Evolutionary conservation across 2,888 invertebrate genomes (phyloP).

Genomic region (Oxycera nigricornis): DNA sequence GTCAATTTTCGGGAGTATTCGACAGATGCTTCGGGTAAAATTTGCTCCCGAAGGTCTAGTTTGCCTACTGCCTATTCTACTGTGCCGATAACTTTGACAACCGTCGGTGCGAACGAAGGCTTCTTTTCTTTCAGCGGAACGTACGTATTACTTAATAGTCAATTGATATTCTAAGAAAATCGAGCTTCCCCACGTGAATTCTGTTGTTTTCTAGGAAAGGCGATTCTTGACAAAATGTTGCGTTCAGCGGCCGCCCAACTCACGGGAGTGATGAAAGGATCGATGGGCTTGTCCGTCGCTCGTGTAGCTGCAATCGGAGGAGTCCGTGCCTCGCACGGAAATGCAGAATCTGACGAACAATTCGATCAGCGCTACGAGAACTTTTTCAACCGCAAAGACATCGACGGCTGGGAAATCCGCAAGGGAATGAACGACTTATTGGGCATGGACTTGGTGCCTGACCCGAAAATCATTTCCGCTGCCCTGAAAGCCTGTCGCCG

Average conservation of each 20-base stretch:
- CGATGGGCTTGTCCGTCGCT: constrained; percentile 53
- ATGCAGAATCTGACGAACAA: constrained; percentile 80
- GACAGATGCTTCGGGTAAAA: no score
- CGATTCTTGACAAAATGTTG: constrained; percentile 61
- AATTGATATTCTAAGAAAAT: no score
- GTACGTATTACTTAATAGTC: constrained; percentile 35
- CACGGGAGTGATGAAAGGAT: constrained; percentile 58
- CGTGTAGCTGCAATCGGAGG: constrained; percentile 54
- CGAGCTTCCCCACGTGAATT: not conserved
- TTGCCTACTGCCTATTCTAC: no score
- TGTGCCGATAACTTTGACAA: constrained; percentile 29
- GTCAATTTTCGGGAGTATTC: no score
- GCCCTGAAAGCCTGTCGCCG: constrained; percentile 90
- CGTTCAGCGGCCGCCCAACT: constrained; percentile 63
- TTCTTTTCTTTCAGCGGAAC: constrained; percentile 9
- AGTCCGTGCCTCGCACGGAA: constrained; percentile 62
- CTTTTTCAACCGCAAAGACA: constrained; percentile 84
- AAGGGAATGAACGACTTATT: constrained; percentile 89
- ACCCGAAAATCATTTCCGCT: constrained; percentile 86
- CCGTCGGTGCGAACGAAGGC: not conserved
- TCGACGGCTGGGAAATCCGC: constrained; percentile 94
- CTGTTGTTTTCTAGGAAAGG: not conserved
- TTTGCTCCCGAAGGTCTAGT: no score
- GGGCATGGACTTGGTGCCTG: constrained; percentile 91
- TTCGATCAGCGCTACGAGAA: constrained; percentile 84